Evolutionary conservation across 2,113 vertebrate species (phyloP), one percentile per base, ranked within the genome.

Genomic region (Rutilus rutilus): DNA sequence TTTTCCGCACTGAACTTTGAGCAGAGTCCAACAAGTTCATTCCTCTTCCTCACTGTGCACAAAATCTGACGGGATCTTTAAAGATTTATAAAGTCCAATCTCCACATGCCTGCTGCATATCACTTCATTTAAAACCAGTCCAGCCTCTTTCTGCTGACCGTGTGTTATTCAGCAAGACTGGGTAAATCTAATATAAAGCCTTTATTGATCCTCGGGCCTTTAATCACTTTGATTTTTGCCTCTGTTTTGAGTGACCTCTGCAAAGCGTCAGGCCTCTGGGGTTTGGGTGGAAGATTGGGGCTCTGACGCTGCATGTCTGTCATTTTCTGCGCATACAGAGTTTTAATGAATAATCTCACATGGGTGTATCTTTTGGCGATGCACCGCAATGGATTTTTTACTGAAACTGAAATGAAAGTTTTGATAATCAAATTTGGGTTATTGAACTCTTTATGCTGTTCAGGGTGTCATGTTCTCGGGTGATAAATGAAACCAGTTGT

Each of bases 151-250:
- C 89, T 93, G 94, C 93, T 94, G 94, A 95, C 91, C 86, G 81
- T 1, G 91, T 86, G 86, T 83, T 78, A 93, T 92, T 86, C 62
- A 60, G 76, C 83, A 74, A 89, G 86, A 87, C 88, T 83, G 83
- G 91, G 91, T 91, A 92, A 94, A 93, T 93, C 93, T 94, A 93
- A 94, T 94, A 94, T 94, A 94, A 94, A 94, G 91, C 90, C 87
- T 78, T 91, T 94, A 95, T 94, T 94, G 94, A 94, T 94, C 92
- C 85, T 89, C 89, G 69, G 91, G 85, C 89, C 88, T 90, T 94
- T 94, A 94, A 95, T 95, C 93, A 94, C 92, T 94, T 92, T 93
- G 94, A 95, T 93, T 94, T 69, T 83, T 86, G 87, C 92, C 92
- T 92, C 91, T 90, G 92, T 91, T 94, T 92, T 92, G 89, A 82